Conservation (phyloP, 2,888 invertebrate genomes). For the Dynastes maya region DNA sequence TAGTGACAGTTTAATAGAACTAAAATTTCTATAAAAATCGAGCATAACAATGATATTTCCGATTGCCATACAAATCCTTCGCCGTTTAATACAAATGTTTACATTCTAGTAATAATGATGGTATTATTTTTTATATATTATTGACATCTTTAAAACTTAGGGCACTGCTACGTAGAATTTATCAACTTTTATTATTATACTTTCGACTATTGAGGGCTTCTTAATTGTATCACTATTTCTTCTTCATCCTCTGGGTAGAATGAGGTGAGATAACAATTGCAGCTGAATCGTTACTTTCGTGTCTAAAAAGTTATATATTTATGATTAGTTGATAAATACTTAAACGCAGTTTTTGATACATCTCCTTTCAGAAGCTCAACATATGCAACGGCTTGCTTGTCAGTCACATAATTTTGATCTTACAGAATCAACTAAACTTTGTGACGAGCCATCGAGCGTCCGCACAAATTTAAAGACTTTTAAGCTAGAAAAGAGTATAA, state of each 20-base stretch:
- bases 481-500: too few relatives aligned
- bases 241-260: neutral
- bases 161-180: neutral
- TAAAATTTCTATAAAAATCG: too few relatives aligned
- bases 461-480: too few relatives aligned
- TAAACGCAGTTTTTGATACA: too few relatives aligned
- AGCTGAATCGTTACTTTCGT: neutral
- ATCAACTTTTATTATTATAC: neutral
- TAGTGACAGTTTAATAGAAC: neutral
- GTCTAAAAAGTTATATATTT: neutral
- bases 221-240: neutral
- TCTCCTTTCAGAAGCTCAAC: neutral
- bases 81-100: too few relatives aligned
- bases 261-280: neutral
- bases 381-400: neutral
- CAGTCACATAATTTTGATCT: neutral
- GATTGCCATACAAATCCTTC: too few relatives aligned
- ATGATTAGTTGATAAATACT: neutral
- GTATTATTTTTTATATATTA: too few relatives aligned
- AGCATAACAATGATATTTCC: too few relatives aligned
- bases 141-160: neutral
- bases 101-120: too few relatives aligned
- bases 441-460: too few relatives aligned
- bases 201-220: neutral
- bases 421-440: neutral